A percentile compares a stretch with the other conserved stretches of the same genome.
Evolutionary conservation across 2,113 vertebrate genomes (phyloP).

Genomic region (Spea bombifrons): DNA sequence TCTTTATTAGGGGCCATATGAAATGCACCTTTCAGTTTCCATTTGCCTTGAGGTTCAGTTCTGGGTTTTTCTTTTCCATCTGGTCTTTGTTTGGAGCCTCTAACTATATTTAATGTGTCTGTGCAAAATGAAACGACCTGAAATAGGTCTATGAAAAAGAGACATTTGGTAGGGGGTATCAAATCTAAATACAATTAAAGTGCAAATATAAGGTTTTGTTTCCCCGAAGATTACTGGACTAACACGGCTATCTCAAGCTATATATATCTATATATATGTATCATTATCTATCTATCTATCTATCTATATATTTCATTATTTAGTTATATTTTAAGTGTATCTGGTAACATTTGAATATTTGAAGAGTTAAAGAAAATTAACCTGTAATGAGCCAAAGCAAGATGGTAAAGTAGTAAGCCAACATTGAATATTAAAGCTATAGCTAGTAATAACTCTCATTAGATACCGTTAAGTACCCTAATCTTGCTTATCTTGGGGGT

Average conservation of each 20-base stretch:
- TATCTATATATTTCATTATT: constrained; percentile 9
- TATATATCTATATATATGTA: not conserved
- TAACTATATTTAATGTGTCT: constrained; percentile 40
- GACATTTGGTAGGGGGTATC: not conserved
- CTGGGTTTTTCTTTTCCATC: constrained; percentile 39
- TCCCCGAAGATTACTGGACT: not conserved
- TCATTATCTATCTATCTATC: not conserved
- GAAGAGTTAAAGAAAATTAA: too few relatives aligned
- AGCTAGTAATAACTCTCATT: too few relatives aligned
- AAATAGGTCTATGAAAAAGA: constrained; percentile 14
- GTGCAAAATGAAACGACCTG: constrained; percentile 26
- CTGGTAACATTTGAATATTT: too few relatives aligned
- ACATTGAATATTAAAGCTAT: too few relatives aligned
- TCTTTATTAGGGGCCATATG: constrained; percentile 41
- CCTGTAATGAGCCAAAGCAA: too few relatives aligned
- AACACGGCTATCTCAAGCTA: too few relatives aligned
- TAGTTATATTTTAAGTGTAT: not conserved
- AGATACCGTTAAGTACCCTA: too few relatives aligned
- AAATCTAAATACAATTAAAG: not conserved
- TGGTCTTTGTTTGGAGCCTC: constrained; percentile 41
- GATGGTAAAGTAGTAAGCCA: too few relatives aligned
- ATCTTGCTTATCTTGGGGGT: too few relatives aligned
- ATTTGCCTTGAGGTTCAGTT: constrained; percentile 36
- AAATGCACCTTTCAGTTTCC: constrained; percentile 44
- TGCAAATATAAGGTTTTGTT: not conserved